Percentiles rank a stretch among this genome's conserved stretches.
Evolutionary conservation across 1,140 invertebrate genomes (phyloP).

Genomic region (Planococcus citri): DNA sequence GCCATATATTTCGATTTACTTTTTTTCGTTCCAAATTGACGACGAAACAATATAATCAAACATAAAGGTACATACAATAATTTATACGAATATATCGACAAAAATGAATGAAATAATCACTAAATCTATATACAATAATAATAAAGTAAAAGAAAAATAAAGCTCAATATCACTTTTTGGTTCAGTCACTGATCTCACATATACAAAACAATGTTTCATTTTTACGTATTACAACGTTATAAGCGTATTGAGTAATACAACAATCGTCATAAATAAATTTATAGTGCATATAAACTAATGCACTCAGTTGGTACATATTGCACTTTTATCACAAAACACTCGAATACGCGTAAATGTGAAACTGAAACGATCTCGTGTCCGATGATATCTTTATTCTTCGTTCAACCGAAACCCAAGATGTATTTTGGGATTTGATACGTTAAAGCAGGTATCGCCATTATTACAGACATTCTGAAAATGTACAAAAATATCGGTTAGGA

Average conservation of each 20-base stretch:
- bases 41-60: not conserved
- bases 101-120: not conserved
- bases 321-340: not conserved
- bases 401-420: conserved; percentile 52
- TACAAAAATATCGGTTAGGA: not conserved
- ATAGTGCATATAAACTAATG: not conserved
- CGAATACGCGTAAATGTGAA: too few species aligned
- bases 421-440: conserved; percentile 65
- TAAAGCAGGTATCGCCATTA: conserved; percentile 61
- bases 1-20: not conserved
- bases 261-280: too few species aligned
- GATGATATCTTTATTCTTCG: too few species aligned
- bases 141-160: not conserved
- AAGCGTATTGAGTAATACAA: too few species aligned
- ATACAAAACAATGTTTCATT: not conserved
- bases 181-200: not conserved
- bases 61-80: not conserved
- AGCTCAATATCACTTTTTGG: not conserved
- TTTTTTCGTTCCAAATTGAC: not conserved
- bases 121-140: too few species aligned
- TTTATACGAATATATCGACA: too few species aligned
- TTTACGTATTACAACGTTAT: too few species aligned
- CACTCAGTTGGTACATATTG: not conserved
- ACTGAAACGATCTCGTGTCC: too few species aligned
- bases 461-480: conserved; percentile 51